Percentiles rank a stretch among this genome's conserved stretches.
These are phyloP conservation scores for Emydura subglobosa DNA, from an alignment of 2,113 vertebrate species.

Conservation along the genomic window DNA sequence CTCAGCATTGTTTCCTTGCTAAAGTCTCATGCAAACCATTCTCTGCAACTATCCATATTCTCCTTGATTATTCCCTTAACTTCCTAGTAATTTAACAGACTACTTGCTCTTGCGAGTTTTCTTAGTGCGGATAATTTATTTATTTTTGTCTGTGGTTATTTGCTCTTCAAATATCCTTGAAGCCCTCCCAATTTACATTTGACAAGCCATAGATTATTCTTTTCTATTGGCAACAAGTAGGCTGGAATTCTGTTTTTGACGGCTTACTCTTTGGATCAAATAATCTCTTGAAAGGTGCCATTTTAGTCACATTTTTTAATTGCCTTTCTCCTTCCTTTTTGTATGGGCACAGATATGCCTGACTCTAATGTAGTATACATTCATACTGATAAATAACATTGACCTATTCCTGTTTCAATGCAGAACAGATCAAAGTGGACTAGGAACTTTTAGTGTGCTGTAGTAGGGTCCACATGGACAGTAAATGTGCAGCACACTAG, in stretches of 20 bases:
- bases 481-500: neutral
- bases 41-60: neutral
- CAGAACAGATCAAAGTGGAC: no score
- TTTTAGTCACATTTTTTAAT: neutral
- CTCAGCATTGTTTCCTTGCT: neutral
- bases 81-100: neutral
- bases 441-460: neutral
- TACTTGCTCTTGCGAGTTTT: neutral
- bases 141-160: no score
- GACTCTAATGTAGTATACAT: neutral
- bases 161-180: no score
- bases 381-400: neutral
- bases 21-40: neutral
- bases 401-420: no score
- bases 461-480: neutral
- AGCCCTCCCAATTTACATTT: no score
- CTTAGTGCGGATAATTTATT: neutral
- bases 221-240: no score
- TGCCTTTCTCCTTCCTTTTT: neutral
- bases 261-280: neutral
- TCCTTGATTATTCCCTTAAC: neutral
- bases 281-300: neutral
- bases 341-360: neutral
- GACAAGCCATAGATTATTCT: no score
- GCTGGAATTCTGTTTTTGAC: no score